Percentiles rank a stretch among this genome's conserved stretches.
Conservation (phyloP, 2,113 vertebrate genomes). For the Trematocara stigmaticum region DNA sequence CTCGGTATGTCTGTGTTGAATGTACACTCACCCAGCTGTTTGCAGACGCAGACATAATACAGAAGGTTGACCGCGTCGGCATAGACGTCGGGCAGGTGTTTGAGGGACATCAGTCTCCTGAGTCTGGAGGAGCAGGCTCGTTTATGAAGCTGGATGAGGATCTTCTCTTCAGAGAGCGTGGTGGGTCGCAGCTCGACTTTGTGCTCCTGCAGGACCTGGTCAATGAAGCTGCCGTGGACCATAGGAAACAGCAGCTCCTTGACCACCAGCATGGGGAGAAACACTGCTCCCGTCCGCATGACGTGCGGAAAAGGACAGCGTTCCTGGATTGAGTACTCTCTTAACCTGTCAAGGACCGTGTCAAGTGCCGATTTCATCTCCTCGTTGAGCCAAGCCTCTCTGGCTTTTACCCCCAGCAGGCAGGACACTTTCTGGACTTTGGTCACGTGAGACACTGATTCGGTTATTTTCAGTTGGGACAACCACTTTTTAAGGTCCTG, state of each 20-base stretch:
- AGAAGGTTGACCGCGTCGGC: conserved; percentile 78
- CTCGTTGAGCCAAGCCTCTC: conserved; percentile 78
- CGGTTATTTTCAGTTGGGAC: conserved; percentile 32
- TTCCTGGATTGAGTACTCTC: conserved; percentile 69
- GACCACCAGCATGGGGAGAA: conserved; percentile 91
- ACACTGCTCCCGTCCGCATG: conserved; percentile 82
- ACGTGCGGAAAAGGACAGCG: conserved; percentile 90
- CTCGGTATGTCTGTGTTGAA: not conserved
- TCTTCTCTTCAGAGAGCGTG: conserved; percentile 89
- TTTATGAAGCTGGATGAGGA: conserved; percentile 80
- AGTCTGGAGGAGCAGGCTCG: conserved; percentile 85
- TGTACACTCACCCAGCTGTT: conserved; percentile 81
- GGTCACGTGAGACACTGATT: not conserved
- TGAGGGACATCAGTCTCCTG: conserved; percentile 87
- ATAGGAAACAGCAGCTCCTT: conserved; percentile 88
- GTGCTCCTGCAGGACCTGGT: conserved; percentile 90
- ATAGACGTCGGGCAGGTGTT: conserved; percentile 81
- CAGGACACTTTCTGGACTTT: conserved; percentile 68
- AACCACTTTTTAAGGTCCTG: conserved; percentile 57
- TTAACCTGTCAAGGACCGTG: conserved; percentile 74
- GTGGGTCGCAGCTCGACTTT: conserved; percentile 89
- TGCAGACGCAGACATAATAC: conserved; percentile 78
- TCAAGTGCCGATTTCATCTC: conserved; percentile 64
- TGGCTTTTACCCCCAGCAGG: conserved; percentile 59
- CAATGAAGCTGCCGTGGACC: conserved; percentile 77